phyloP scores from a whole-genome alignment of 2,888 invertebrate genomes.

The Lithophane leautieri region DNA sequence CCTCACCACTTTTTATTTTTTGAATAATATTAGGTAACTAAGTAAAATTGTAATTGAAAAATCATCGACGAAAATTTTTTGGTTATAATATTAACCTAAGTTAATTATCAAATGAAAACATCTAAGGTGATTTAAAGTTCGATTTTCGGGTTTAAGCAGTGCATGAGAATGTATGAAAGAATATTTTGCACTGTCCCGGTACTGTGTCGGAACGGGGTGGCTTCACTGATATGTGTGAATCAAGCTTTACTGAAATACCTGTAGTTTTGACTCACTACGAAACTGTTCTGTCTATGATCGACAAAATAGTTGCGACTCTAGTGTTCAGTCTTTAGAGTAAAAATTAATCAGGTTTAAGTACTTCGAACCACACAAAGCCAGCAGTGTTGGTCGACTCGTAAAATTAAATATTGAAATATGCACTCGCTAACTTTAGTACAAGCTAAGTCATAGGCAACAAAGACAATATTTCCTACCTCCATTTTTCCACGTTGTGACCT shows the following conservation, averaged over 20 bases:
- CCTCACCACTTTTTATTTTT: too few relatives aligned
- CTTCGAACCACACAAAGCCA: not conserved
- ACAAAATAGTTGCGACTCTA: slow-evolving; percentile 11
- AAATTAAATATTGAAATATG: slow-evolving; percentile 18
- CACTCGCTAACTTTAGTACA: not conserved
- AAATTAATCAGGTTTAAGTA: slow-evolving; percentile 8
- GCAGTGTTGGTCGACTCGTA: slow-evolving; percentile 3
- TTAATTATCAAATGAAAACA: too few relatives aligned
- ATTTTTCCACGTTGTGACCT: slow-evolving; percentile 34
- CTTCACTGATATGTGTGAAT: too few relatives aligned
- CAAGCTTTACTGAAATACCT: too few relatives aligned
- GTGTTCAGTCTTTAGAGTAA: not conserved
- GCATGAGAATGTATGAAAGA: too few relatives aligned
- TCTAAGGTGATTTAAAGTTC: not conserved
- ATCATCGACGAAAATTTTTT: too few relatives aligned
- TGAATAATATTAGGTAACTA: too few relatives aligned
- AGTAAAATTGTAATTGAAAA: too few relatives aligned
- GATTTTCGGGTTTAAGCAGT: too few relatives aligned
- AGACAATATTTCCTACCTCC: slow-evolving; percentile 28
- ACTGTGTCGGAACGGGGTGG: too few relatives aligned
- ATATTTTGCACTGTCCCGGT: too few relatives aligned
- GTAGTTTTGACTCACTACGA: not conserved
- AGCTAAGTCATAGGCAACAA: slow-evolving; percentile 31
- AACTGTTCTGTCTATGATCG: not conserved
- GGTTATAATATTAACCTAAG: too few relatives aligned